Base-by-base conservation (phyloP, 1,140 invertebrate species). In the Drosophila trapezifrons region DNA sequence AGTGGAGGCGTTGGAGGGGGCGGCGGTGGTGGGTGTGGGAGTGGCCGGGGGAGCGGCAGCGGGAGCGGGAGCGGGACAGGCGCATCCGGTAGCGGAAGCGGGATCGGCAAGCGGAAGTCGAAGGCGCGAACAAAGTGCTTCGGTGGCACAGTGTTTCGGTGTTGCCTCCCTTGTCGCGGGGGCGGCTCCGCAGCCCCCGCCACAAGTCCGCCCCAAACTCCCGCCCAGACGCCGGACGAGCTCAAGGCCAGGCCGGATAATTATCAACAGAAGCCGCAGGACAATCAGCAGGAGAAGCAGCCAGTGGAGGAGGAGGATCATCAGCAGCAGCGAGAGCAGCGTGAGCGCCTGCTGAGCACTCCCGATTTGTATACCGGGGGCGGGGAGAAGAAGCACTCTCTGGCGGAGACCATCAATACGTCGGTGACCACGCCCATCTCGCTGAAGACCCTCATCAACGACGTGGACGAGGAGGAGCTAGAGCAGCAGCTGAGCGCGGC, bases 151-250 rank as follows among this genome's bases (percentile, higher is more conserved):
- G 93, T 94, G 93, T 94, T 94, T 93, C 94, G 94, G 93, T 94
- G 94, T 93, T 94, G 94, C 93, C 93, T 94, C 93, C 94, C 94
- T 93, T 94, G 93, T 93, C 94, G 93, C 92, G 94, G 94, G 93
- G 93, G 93, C 90, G 90, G 90, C 93, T 93, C 93, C 92, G 92
- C 93, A 93, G 93, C 93, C 93, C 93, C 93, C 92, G 92, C 91
- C 78, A 92, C 91, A 92, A 92, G 91, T 89, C 90, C 90, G 81
- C 90, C 90, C 73, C 81, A 86, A 81, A 90, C 90, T 56, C 89
- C 91, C 52, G 83, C 74, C 64, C 80, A 73, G 56, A 75, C 82
- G 78, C 75, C 80, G 75, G 85, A 91, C 72, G 89, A 84, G 70
- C 62, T 74, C 22, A 90, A 80, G 49, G 60, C 40, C 46, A 77